Conservation (phyloP, 2,113 vertebrate species). For the Riparia riparia region DNA sequence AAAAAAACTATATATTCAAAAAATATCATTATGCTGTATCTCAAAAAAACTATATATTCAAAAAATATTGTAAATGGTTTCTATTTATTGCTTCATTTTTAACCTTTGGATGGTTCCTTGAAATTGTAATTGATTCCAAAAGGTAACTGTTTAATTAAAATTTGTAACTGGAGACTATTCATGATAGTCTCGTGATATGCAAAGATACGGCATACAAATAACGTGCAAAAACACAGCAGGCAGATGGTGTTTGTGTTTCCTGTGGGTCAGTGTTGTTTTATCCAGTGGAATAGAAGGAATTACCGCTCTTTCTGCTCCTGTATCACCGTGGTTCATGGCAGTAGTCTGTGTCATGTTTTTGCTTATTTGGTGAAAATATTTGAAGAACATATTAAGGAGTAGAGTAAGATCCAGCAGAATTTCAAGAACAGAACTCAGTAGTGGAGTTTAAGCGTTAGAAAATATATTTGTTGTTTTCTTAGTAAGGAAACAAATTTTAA, state of each 20-base stretch:
- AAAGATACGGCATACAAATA: slow-evolving; percentile 52
- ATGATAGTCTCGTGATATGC: not conserved
- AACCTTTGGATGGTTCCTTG: slow-evolving; percentile 77
- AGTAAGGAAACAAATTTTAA: not conserved
- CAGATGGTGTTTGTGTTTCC: slow-evolving; percentile 63
- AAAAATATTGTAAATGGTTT: slow-evolving; percentile 21
- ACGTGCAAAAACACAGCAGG: not conserved
- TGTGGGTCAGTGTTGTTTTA: not conserved
- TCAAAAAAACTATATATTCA: not conserved
- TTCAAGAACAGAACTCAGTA: not conserved
- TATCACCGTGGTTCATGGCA: not conserved
- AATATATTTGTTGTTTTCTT: not conserved
- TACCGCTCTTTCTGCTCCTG: not conserved
- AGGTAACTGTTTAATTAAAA: slow-evolving; percentile 73
- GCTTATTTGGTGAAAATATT: not conserved
- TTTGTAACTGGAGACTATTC: slow-evolving; percentile 1
- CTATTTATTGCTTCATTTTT: slow-evolving; percentile 64
- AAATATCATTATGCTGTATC: not conserved
- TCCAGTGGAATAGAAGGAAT: not conserved
- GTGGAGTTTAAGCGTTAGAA: not conserved
- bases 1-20: not conserved
- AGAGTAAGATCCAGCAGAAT: not conserved
- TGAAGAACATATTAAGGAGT: not conserved
- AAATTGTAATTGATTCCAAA: slow-evolving; percentile 66
- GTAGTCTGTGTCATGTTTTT: not conserved